Evolutionary conservation across 2,113 vertebrate species (phyloP).

Genomic region (Ramphastos sulfuratus): DNA sequence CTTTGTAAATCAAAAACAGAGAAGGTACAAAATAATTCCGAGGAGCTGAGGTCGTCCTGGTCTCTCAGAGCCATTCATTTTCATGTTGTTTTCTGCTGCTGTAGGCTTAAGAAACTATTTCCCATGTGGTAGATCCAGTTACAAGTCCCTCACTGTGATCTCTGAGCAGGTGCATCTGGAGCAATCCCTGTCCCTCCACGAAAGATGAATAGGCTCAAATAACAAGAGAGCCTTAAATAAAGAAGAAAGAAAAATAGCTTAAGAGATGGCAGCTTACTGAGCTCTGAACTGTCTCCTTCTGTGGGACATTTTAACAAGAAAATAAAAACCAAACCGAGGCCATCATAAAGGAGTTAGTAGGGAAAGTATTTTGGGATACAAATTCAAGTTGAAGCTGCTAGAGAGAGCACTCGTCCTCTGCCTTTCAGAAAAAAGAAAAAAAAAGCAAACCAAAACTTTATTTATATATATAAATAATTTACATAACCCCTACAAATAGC

Average conservation of each 20-base stretch:
- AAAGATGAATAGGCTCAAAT: not conserved
- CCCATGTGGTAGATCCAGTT: not conserved
- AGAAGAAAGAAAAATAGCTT: not conserved
- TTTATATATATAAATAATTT: not conserved
- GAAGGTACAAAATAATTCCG: not conserved
- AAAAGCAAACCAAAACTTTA: too few species aligned
- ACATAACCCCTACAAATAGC: not conserved
- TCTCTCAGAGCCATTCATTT: not conserved
- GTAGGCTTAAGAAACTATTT: not conserved
- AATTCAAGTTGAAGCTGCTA: not conserved
- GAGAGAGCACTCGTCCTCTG: not conserved
- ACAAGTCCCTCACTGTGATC: not conserved
- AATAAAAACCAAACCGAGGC: not conserved
- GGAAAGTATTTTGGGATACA: not conserved
- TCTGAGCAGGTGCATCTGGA: not conserved
- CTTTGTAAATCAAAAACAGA: not conserved
- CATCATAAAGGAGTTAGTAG: not conserved
- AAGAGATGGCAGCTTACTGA: not conserved
- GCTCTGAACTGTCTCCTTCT: not conserved
- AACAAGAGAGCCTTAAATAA: not conserved
- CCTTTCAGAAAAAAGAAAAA: not conserved
- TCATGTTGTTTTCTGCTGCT: not conserved
- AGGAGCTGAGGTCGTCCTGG: not conserved
- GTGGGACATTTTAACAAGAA: not conserved
- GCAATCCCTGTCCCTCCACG: not conserved